These are phyloP conservation scores for Platichthys flesus DNA, from an alignment of 2,113 vertebrate species.

Conservation along the genomic window DNA sequence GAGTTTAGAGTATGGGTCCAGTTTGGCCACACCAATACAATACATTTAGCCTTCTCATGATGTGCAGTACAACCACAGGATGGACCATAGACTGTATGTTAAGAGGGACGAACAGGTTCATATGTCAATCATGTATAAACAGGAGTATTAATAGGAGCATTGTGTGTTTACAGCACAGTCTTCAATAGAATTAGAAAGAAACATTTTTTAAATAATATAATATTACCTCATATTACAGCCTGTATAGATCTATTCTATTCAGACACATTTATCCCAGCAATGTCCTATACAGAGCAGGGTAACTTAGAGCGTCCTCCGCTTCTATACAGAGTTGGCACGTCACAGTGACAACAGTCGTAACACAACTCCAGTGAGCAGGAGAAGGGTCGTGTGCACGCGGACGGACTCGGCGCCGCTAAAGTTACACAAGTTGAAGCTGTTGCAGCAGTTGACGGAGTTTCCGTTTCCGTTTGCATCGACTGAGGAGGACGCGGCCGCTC, in stretches of 20 bases:
- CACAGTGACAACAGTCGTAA: slow-evolving; percentile 31
- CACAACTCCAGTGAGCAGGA: slow-evolving; percentile 36
- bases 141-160: too few relatives aligned
- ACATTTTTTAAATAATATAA: not conserved
- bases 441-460: slow-evolving; percentile 70
- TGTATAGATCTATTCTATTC: not conserved
- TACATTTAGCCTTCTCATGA: too few relatives aligned
- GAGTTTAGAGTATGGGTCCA: too few relatives aligned
- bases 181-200: not conserved
- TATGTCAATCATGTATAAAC: too few relatives aligned
- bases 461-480: slow-evolving; percentile 62
- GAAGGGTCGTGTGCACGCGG: slow-evolving; percentile 25
- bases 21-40: too few relatives aligned
- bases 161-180: too few relatives aligned
- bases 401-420: slow-evolving; percentile 51
- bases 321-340: not conserved
- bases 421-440: slow-evolving; percentile 68
- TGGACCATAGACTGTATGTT: too few relatives aligned
- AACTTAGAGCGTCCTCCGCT: not conserved
- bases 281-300: not conserved
- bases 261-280: too few relatives aligned
- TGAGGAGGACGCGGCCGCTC: slow-evolving; percentile 22
- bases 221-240: not conserved
- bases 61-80: too few relatives aligned
- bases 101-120: too few relatives aligned